Base-by-base conservation (phyloP, 2,113 vertebrate species). In the Ammodytes marinus region DNA sequence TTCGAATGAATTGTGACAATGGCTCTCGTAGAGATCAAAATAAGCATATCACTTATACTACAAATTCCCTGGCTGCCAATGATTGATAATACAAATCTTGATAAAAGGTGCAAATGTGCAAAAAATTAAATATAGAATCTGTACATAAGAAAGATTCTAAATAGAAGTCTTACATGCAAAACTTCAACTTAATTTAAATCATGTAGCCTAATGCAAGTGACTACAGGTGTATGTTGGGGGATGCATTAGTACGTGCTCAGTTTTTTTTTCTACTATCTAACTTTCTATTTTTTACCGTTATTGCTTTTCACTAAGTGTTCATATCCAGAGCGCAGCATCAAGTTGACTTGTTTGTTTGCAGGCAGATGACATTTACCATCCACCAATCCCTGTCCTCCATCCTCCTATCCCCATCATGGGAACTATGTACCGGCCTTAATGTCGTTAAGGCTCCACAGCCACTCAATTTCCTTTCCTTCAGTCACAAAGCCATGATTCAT, bases 321-420 rank as follows among this genome's bases (percentile, higher is more conserved):
- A 39, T 39, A 39, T 53, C 47, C 40, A 6, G 50, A 60, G 42
- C 35, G 7, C 66, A 17, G 52, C 12, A 9, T 55, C 17, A 65
- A 17, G 46, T 54, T 7, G 14, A 13, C 6, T 50, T 37, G 37
- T 9, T 65, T 79, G 52, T 60, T 67, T 68, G 42, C 77, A 49
- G 79, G 63, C 42, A 63, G 61, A 49, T 55, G 58, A 52, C 57
- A 78, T 86, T 72, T 69, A 69, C 54, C n/a, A 27, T 76, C 71
- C 3, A 14, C 27, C 53, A 19, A 19, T 57, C 53, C 15, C 39
- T 42, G 45, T 69, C 19, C n/a, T 49, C 59, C 45, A 4, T 8
- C n/a, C 52, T 15, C n/a, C 39, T 14, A 12, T 19, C 3, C n/a
- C 19, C 79, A 59, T 39, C 12, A 15, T 4, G 4, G 46, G 5